Evolutionary conservation across 2,797 vertebrate genomes (phyloP), one percentile per base, ranked within the genome.

Genomic region (Pantherophis vulpinus): DNA sequence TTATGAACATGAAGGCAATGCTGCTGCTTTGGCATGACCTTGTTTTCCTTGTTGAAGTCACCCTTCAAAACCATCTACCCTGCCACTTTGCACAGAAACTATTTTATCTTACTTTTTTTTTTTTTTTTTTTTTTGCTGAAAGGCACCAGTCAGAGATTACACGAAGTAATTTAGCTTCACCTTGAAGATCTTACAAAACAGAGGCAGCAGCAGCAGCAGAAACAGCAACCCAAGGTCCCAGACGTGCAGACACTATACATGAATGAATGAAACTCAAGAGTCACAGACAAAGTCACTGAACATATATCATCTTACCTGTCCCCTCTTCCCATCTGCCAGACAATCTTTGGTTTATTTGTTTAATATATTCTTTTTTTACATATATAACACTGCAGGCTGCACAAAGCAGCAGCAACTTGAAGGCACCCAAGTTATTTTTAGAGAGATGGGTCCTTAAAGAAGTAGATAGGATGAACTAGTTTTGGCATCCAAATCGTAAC

Each of bases 331-430:
- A 95, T 91, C 95, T 47, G 94, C 93, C 94, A 94, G 63, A 96
- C 93, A 88, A 94, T 98, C 98, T 98, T 98, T 97, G 97, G 97
- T 97, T 97, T 97, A 96, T 92, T 29, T 61, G 20, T 56, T 56
- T 56, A 56, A 56, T 1, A 54, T 91, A 14, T 42, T 92, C 95
- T 92, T 94, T 95, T 95, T 87, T 47, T 79, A 93, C 56, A 56
- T 55, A 92, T 2, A 13, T 96, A 97, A 97, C 94, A 97, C 97
- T 97, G 96, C 90, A 91, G 97, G 96, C 92, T 91, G 91, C 90
- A 87, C 13, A 92, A 96, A 94, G 97, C 96, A 95, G 92, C 90
- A 89, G 95, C 91, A 94, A 96, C 95, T 94, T 92, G 95, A 97
- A 97, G 97, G 97, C 97, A 97, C 97, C 97, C 70, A 96, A 97